A percentile compares a stretch with the other conserved stretches of the same genome.
These are phyloP conservation scores for Falcunculus frontatus DNA, from an alignment of 2,113 vertebrate species.

Conservation along the genomic window DNA sequence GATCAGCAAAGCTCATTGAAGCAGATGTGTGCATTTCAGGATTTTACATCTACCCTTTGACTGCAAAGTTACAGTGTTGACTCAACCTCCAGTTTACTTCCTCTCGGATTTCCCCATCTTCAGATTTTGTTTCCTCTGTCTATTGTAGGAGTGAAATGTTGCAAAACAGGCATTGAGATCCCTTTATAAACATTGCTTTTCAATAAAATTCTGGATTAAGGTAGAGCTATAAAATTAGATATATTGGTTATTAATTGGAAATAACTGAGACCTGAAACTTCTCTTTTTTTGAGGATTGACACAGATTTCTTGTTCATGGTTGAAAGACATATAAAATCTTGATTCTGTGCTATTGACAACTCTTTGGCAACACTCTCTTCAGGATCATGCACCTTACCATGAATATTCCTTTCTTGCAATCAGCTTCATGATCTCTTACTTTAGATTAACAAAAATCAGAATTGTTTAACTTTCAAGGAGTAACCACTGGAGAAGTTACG, in stretches of 20 bases:
- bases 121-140: background rate
- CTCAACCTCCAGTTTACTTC: constrained; percentile 16
- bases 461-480: background rate
- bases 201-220: background rate
- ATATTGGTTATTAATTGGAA: background rate
- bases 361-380: background rate
- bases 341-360: background rate
- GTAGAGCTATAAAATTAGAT: background rate
- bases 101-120: constrained; percentile 17
- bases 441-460: background rate
- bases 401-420: background rate
- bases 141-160: background rate
- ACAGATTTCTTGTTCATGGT: background rate
- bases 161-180: background rate
- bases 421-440: background rate
- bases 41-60: background rate
- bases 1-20: background rate
- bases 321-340: background rate
- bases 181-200: background rate
- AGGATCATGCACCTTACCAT: background rate
- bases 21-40: background rate
- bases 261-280: background rate
- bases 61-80: background rate
- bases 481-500: background rate
- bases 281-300: background rate